Conservation (phyloP, 2,113 vertebrate genomes). For the Thunnus maccoyii region DNA sequence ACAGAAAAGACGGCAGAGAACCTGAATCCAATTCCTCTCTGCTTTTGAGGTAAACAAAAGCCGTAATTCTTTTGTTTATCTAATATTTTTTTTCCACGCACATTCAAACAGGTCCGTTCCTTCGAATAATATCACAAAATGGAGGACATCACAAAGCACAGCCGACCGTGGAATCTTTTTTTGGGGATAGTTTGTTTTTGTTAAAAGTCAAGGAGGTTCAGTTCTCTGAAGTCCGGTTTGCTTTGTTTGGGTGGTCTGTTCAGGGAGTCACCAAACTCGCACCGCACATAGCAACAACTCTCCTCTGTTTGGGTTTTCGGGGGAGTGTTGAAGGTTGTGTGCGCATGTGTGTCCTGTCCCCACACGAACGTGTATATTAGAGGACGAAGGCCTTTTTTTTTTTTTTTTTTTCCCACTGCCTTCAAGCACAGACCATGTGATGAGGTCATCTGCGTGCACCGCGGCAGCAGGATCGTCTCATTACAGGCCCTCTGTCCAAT, state of each 20-base stretch:
- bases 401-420: conserved; percentile 19
- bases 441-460: conserved; percentile 61
- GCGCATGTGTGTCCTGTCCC: conserved; percentile 20
- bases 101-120: conserved; percentile 8
- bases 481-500: conserved; percentile 37
- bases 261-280: conserved; percentile 46
- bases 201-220: conserved; percentile 42
- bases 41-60: conserved; percentile 8
- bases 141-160: neutral
- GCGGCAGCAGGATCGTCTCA: conserved; percentile 22
- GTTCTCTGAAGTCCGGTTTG: conserved; percentile 47
- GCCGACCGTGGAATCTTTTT: neutral
- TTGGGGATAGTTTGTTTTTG: conserved; percentile 34
- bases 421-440: conserved; percentile 16
- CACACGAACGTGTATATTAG: conserved; percentile 4
- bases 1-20: conserved; percentile 5
- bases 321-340: conserved; percentile 56
- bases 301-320: conserved; percentile 69
- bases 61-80: conserved; percentile 26
- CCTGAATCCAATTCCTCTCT: neutral
- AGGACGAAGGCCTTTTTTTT: neutral
- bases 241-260: conserved; percentile 74
- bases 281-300: conserved; percentile 57
- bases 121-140: neutral
- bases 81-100: conserved; percentile 8